These are phyloP conservation scores for Pseudomyrmex dendroicus DNA, from an alignment of 1,140 invertebrate genomes.

Conservation along the genomic window DNA sequence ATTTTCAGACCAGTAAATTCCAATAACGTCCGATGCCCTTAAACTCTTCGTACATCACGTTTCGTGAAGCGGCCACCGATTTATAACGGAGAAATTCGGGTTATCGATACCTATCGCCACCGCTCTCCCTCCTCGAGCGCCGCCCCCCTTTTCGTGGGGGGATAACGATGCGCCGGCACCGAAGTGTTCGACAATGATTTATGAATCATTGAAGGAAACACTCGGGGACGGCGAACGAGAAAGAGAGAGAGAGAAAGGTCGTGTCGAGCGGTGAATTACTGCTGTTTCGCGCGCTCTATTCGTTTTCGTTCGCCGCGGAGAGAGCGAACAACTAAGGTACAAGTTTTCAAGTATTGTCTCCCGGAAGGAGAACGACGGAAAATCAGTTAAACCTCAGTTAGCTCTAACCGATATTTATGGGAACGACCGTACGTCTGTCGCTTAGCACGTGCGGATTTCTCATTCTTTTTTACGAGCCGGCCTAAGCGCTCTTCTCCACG, in stretches of 20 bases:
- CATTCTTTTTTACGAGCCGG: conserved; percentile 45
- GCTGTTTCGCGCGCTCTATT: not conserved
- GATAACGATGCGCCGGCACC: conserved; percentile 23
- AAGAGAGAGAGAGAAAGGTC: not conserved
- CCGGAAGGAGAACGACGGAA: not conserved
- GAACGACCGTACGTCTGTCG: conserved; percentile 46
- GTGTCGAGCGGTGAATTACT: conserved; percentile 24
- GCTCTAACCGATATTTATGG: conserved; percentile 50
- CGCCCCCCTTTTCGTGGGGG: conserved; percentile 25
- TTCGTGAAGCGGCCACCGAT: conserved; percentile 67
- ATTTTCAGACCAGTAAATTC: conserved; percentile 82
- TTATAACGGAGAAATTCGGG: conserved; percentile 79
- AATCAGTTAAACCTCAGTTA: conserved; percentile 50
- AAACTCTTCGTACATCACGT: conserved; percentile 78
- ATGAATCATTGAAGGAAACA: conserved; percentile 46
- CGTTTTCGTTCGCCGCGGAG: conserved; percentile 19
- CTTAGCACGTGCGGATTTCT: conserved; percentile 44
- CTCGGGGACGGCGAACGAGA: not conserved
- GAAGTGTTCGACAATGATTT: conserved; percentile 42
- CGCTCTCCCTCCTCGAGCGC: not conserved
- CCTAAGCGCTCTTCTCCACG: conserved; percentile 10
- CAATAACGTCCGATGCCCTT: conserved; percentile 79
- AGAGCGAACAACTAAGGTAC: conserved; percentile 9
- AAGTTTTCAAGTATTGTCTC: conserved; percentile 33
- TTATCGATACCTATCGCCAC: conserved; percentile 76